Base-by-base conservation (phyloP, 2,888 invertebrate species). In the Eupithecia abbreviata region DNA sequence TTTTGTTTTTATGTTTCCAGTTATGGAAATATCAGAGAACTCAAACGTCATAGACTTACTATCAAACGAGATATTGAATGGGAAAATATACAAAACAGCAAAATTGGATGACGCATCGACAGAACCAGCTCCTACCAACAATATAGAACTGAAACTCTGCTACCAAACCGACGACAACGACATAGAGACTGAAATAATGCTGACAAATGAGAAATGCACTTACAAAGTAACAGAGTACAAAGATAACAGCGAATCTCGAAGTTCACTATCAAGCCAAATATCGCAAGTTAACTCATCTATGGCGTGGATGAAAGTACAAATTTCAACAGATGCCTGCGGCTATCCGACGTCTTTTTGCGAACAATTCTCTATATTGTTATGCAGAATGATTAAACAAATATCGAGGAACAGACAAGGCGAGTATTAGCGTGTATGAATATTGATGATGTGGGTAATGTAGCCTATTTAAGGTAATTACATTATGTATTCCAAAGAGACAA, bases 1-100 rank as follows among this genome's bases (percentile, higher is more conserved):
- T 42, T n/a, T 72, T 55, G 30, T 72, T 72, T 42, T 43, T 79
- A 78, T 71, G 65, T 49, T 76, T 93, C 2, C 91, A 97, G 97
- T 97, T 66, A 97, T 97, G 78, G 97, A 97, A 88, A 82, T 96
- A 70, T 95, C 96, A 3, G 96, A 96, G 85, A 94, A 95, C 51
- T 92, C 92, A 0, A 90, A 93, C 30, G 89, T 94, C 81, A 95
- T 96, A 71, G 89, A 90, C 4, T 79, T 90, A 51, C 88, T 97
- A 58, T 92, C 96, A 68, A 91, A 95, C 81, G 92, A 96, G 70
- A 96, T 96, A 12, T 92, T 95, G 79, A 97, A 97, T 84, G 97
- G 97, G 0, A 96, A 96, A 85, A 18, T 92, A 12, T 92, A 87
- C 81, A 94, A 95, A 86, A 90, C 92, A 0, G 87, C 90, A 0